Evolutionary conservation across 1,140 invertebrate species (phyloP).

Genomic region (Lordiphosa mommai): DNA sequence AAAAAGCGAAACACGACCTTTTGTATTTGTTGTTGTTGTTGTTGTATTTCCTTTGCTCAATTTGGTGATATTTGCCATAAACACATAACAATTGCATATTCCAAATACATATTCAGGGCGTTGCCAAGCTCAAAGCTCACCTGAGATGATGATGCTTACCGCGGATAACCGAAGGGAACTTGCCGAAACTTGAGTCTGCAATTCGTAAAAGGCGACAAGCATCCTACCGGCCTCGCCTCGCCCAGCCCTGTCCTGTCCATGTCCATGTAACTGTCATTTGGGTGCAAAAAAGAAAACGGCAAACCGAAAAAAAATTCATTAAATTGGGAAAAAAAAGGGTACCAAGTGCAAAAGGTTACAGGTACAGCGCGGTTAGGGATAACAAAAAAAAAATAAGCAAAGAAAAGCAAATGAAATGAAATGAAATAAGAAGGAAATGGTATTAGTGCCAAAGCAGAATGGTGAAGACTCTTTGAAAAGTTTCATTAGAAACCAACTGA

Average conservation of each 20-base stretch:
- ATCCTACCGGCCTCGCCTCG: not conserved
- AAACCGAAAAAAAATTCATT: slow-evolving; percentile 63
- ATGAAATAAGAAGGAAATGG: slow-evolving; percentile 31
- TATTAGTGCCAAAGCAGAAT: not conserved
- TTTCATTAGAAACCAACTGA: too few species aligned
- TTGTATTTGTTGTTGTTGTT: slow-evolving; percentile 23
- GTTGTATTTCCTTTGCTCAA: not conserved
- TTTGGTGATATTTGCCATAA: slow-evolving; percentile 5
- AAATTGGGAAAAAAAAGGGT: slow-evolving; percentile 67
- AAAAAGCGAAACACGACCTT: slow-evolving; percentile 16
- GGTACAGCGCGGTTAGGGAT: slow-evolving; percentile 45
- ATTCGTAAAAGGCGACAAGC: slow-evolving; percentile 1
- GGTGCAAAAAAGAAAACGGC: slow-evolving; percentile 43
- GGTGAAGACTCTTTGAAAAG: slow-evolving; percentile 11
- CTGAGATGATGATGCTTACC: slow-evolving; percentile 3
- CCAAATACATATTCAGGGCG: not conserved
- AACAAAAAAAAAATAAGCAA: slow-evolving; percentile 21
- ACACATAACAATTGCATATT: slow-evolving; percentile 3
- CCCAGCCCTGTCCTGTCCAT: slow-evolving; percentile 13
- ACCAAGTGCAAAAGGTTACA: slow-evolving; percentile 79
- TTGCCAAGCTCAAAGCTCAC: not conserved
- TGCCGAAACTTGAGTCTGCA: not conserved
- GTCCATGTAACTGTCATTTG: slow-evolving; percentile 62
- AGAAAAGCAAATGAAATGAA: slow-evolving; percentile 34
- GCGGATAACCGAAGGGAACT: slow-evolving; percentile 1